phyloP scores from a whole-genome alignment of 2,888 invertebrate genomes.

The Lasioglossum pauxillum region DNA sequence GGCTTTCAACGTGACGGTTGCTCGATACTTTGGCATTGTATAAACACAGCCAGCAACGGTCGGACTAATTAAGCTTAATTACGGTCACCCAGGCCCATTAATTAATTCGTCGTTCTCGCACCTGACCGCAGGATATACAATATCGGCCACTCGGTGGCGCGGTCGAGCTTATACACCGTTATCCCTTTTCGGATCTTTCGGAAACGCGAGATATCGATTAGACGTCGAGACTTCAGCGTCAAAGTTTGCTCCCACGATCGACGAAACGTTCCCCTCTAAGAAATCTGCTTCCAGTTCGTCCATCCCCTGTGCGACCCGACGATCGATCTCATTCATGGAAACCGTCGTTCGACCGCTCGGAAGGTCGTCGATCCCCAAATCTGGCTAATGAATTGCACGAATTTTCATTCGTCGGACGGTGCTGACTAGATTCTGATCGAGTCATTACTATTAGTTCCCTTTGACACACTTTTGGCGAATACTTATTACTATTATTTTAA shows the following conservation, averaged over 20 bases:
- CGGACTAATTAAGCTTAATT: constrained; percentile 85
- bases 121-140: constrained; percentile 47
- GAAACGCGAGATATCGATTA: constrained; percentile 12
- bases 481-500: too few species aligned
- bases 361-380: neutral
- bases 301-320: too few species aligned
- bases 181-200: neutral
- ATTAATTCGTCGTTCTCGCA: constrained; percentile 68
- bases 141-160: neutral
- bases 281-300: neutral
- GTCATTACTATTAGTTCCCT: too few species aligned
- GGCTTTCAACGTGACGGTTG: constrained; percentile 7
- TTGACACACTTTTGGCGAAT: too few species aligned
- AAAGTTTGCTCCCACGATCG: neutral
- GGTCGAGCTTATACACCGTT: neutral
- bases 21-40: constrained; percentile 40
- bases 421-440: neutral
- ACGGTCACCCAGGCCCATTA: constrained; percentile 85
- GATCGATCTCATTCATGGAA: neutral
- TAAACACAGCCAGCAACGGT: constrained; percentile 55
- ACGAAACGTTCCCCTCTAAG: neutral
- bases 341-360: neutral
- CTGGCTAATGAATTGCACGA: neutral
- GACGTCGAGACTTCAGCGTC: neutral
- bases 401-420: neutral